These are phyloP conservation scores for Champsocephalus gunnari DNA, from an alignment of 2,797 vertebrate species.

Conservation along the genomic window DNA sequence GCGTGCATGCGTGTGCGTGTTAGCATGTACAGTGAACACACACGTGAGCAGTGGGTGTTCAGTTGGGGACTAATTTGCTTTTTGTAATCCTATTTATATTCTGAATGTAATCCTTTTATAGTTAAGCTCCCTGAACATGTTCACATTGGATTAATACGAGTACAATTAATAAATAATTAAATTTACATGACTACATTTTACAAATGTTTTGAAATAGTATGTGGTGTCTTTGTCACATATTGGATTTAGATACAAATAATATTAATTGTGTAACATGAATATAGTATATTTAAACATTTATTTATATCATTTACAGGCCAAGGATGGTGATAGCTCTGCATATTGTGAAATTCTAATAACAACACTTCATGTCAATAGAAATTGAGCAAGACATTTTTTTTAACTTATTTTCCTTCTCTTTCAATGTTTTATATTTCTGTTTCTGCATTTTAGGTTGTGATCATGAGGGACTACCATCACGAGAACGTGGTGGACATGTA, in stretches of 20 bases:
- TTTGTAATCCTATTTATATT: slow-evolving; percentile 77
- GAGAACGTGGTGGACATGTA: slow-evolving; percentile 99
- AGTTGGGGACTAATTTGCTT: slow-evolving; percentile 66
- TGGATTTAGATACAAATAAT: not conserved
- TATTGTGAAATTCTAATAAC: not conserved
- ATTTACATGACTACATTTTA: slow-evolving; percentile 24
- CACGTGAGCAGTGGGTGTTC: slow-evolving; percentile 64
- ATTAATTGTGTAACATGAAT: not conserved
- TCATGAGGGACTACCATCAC: slow-evolving; percentile 98
- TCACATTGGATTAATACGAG: slow-evolving; percentile 48
- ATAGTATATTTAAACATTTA: not conserved
- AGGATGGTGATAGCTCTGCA: not conserved
- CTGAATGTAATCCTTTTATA: slow-evolving; percentile 72
- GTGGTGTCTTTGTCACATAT: slow-evolving; percentile 9
- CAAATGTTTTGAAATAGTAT: slow-evolving; percentile 6
- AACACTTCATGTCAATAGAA: too few species aligned
- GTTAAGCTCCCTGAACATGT: slow-evolving; percentile 63
- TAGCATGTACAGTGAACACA: slow-evolving; percentile 20
- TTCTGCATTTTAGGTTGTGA: slow-evolving; percentile 89
- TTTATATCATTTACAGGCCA: not conserved
- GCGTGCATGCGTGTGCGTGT: not conserved
- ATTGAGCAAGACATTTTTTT: too few species aligned
- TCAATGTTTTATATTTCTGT: not conserved
- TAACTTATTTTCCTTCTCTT: not conserved
- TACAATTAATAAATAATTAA: slow-evolving; percentile 41